Conservation (phyloP, 2,888 invertebrate species). For the Gymnocheta viridis region DNA sequence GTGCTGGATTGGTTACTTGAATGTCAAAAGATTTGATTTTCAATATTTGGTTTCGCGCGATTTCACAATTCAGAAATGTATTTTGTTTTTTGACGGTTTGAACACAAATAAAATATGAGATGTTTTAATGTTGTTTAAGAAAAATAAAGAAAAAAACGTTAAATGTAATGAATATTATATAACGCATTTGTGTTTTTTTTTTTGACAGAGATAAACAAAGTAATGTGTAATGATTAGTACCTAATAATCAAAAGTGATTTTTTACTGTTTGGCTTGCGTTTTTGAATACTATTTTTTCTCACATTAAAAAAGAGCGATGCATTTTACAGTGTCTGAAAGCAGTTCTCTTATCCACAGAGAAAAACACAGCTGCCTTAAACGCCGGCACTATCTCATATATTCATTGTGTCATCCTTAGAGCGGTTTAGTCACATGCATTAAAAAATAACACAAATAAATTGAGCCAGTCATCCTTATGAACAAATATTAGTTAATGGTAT, state of each 20-base stretch:
- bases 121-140: slow-evolving; percentile 44
- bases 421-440: too few species aligned
- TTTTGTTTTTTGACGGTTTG: slow-evolving; percentile 42
- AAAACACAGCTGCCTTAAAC: too few species aligned
- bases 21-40: slow-evolving; percentile 52
- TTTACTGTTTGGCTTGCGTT: slow-evolving; percentile 2
- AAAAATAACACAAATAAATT: too few species aligned
- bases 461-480: too few species aligned
- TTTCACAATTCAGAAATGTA: slow-evolving; percentile 56
- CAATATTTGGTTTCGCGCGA: slow-evolving; percentile 54
- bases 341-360: too few species aligned
- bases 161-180: slow-evolving; percentile 58
- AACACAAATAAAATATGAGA: slow-evolving; percentile 61
- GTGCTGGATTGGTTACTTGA: slow-evolving; percentile 79
- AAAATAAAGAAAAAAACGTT: slow-evolving; percentile 62
- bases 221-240: slow-evolving; percentile 39
- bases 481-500: too few species aligned
- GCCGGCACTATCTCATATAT: too few species aligned
- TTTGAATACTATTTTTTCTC: too few species aligned
- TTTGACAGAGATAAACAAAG: slow-evolving; percentile 1
- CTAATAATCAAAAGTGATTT: slow-evolving; percentile 18
- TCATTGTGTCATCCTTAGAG: too few species aligned
- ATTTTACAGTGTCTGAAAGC: neutral
- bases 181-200: slow-evolving; percentile 27
- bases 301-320: too few species aligned